Conservation (phyloP, 2,888 invertebrate species). For the Taphrorychus bicolor region DNA sequence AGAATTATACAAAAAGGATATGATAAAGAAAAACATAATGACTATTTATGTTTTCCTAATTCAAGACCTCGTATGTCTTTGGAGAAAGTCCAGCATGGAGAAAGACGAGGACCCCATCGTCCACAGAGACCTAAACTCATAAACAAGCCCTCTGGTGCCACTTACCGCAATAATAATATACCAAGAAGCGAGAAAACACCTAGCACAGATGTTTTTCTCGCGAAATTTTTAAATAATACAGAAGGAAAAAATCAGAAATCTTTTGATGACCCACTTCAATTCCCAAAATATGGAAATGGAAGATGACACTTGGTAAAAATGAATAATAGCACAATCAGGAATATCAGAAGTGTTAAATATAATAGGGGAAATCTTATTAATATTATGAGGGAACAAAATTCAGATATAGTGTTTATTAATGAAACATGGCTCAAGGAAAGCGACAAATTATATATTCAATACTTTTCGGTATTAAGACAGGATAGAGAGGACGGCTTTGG, state of each 20-base stretch:
- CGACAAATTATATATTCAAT: no score
- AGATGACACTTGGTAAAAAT: no score
- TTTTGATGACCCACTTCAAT: no score
- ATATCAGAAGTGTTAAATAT: conserved; percentile 21
- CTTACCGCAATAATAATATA: background rate
- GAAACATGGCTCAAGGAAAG: no score
- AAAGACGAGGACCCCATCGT: no score
- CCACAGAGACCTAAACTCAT: no score
- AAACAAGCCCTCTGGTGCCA: background rate
- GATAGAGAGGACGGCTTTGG: no score
- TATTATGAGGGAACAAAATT: background rate
- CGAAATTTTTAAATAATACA: background rate
- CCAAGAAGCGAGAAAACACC: no score
- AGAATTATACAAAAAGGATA: background rate
- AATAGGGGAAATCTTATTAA: conserved; percentile 16
- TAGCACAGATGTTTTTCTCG: background rate
- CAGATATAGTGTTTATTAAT: conserved; percentile 16
- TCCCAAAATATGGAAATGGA: no score
- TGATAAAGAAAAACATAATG: conserved; percentile 2
- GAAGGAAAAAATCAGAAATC: background rate
- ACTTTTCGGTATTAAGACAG: no score
- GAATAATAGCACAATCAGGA: conserved; percentile 19
- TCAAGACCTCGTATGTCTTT: no score
- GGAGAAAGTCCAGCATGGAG: no score
- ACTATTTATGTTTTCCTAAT: conserved; percentile 7